Evolutionary conservation across 2,797 vertebrate species (phyloP).

Genomic region (Sphenopsis melanotis): DNA sequence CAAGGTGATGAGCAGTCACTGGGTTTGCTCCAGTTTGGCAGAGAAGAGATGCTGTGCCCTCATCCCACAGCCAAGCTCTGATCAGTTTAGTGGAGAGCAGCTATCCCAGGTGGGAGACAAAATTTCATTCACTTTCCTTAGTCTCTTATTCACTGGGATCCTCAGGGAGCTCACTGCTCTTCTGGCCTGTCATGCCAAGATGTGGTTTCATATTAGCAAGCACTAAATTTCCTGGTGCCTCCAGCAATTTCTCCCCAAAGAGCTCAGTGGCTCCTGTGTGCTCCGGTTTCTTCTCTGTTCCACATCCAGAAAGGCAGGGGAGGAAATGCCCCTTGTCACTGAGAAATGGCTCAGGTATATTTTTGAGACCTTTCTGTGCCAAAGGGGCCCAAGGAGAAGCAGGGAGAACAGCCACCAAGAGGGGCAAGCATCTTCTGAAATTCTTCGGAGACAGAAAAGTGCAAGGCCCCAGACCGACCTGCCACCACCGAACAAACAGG

Average conservation of each 20-base stretch:
- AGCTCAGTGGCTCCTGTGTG: rapidly evolving
- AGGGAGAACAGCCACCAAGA: rapidly evolving
- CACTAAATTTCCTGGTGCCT: background rate
- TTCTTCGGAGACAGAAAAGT: background rate
- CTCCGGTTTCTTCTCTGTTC: rapidly evolving
- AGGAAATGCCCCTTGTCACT: background rate
- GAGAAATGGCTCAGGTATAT: background rate
- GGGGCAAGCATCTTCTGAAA: background rate
- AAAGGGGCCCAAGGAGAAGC: background rate
- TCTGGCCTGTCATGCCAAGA: background rate
- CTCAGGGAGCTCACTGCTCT: background rate
- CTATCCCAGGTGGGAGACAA: background rate
- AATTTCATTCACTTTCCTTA: background rate
- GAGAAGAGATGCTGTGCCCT: background rate
- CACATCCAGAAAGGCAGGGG: background rate
- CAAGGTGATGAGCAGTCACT: rapidly evolving
- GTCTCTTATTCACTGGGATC: background rate
- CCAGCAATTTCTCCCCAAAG: background rate
- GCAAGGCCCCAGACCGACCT: background rate
- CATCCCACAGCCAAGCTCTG: background rate
- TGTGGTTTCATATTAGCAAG: background rate
- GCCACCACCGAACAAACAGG: background rate
- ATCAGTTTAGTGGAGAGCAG: background rate
- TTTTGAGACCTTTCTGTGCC: background rate
- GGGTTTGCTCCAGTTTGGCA: background rate